Evolutionary conservation across 1,140 invertebrate species (phyloP).

Genomic region (Microplitis mediator): DNA sequence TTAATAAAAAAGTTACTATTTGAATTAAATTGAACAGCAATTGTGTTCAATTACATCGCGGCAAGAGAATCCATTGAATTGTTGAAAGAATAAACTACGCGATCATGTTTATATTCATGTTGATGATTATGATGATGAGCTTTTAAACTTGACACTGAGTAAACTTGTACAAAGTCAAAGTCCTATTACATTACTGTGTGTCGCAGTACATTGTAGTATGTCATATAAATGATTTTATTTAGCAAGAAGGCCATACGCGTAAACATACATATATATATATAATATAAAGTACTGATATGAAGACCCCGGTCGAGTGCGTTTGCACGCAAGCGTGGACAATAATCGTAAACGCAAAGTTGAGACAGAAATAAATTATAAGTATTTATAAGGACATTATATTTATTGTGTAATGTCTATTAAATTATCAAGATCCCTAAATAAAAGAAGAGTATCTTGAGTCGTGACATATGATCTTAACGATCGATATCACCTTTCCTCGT

Average conservation of each 20-base stretch:
- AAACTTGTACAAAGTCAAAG: constrained; percentile 11
- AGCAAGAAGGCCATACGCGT: constrained; percentile 9
- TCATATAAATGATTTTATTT: neutral
- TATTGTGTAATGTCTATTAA: neutral
- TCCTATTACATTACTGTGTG: neutral
- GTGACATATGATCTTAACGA: constrained; percentile 12
- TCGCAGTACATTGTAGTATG: neutral
- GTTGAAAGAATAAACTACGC: too few relatives aligned
- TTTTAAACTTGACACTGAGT: constrained; percentile 31
- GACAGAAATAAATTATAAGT: constrained; percentile 5
- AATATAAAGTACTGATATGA: neutral
- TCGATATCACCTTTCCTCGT: neutral
- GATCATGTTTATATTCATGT: neutral
- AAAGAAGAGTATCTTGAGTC: neutral
- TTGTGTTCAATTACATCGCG: too few relatives aligned
- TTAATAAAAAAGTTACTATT: too few relatives aligned
- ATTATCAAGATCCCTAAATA: neutral
- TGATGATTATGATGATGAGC: neutral
- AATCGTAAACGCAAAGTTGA: neutral
- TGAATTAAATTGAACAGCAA: too few relatives aligned
- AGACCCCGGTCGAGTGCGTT: constrained; percentile 7
- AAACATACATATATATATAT: neutral
- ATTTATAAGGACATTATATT: neutral
- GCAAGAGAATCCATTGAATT: too few relatives aligned
- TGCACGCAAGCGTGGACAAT: constrained; percentile 11